These are phyloP conservation scores for Cheumatopsyche charites DNA, from an alignment of 1,140 invertebrate species.

Conservation along the genomic window DNA sequence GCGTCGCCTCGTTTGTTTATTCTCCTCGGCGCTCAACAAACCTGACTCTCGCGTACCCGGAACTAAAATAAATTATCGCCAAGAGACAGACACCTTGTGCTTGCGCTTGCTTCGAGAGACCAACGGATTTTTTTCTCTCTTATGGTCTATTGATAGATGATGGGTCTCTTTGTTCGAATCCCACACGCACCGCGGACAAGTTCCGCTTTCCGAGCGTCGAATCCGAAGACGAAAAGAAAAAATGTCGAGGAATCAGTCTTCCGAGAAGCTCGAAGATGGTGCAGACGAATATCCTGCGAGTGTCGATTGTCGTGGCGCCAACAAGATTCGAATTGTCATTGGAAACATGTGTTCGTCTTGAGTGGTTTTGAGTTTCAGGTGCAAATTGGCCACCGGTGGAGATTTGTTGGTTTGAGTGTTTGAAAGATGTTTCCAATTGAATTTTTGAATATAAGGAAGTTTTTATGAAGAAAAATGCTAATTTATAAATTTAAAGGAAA, in stretches of 20 bases:
- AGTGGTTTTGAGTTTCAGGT: no score
- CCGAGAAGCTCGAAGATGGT: background rate
- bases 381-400: no score
- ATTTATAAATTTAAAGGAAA: no score
- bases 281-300: no score
- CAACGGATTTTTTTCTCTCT: slow-evolving; percentile 28
- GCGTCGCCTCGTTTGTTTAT: slow-evolving; percentile 19
- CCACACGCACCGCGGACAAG: slow-evolving; percentile 28
- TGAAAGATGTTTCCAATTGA: no score
- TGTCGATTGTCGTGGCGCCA: background rate
- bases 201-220: background rate
- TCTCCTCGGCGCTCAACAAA: slow-evolving; percentile 9
- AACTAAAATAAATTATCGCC: slow-evolving; percentile 39
- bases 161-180: slow-evolving; percentile 28
- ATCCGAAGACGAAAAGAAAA: background rate
- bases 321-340: background rate
- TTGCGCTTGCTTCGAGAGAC: slow-evolving; percentile 26
- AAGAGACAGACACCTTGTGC: slow-evolving; percentile 32
- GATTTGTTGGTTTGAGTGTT: no score
- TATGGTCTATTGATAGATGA: slow-evolving; percentile 34
- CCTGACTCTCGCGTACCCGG: slow-evolving; percentile 27
- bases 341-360: background rate
- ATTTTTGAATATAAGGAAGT: no score
- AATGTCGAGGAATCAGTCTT: background rate
- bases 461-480: no score